Evolutionary conservation across 1,140 invertebrate genomes (phyloP).

Genomic region (Anoplolepis gracilipes): DNA sequence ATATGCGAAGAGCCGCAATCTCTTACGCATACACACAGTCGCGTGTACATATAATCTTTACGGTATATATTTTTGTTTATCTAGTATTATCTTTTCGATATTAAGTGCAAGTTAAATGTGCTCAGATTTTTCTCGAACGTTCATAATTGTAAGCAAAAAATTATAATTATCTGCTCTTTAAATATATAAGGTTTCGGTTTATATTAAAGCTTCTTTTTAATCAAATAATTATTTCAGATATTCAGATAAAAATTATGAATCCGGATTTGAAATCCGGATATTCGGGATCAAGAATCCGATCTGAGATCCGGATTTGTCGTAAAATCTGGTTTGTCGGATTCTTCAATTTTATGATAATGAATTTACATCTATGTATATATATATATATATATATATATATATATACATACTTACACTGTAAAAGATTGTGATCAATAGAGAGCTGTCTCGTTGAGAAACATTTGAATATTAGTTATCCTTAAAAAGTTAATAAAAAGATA

Average conservation of each 20-base stretch:
- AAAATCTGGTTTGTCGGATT: constrained; percentile 7
- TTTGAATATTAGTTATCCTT: not conserved
- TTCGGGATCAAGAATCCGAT: not conserved
- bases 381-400: too few relatives aligned
- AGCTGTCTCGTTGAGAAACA: not conserved
- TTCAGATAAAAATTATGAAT: constrained; percentile 16
- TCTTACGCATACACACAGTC: constrained; percentile 4
- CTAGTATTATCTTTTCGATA: not conserved
- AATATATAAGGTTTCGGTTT: not conserved
- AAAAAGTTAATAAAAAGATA: too few relatives aligned
- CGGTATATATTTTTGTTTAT: constrained; percentile 15
- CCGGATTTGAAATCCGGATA: not conserved
- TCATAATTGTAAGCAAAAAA: not conserved
- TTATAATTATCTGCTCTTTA: not conserved
- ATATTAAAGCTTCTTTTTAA: not conserved
- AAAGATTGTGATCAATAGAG: not conserved
- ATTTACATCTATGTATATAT: too few relatives aligned
- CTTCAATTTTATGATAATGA: constrained; percentile 2
- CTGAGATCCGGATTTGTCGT: not conserved
- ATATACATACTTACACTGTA: not conserved
- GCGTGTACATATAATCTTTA: not conserved
- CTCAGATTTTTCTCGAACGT: not conserved
- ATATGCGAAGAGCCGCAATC: constrained; percentile 12
- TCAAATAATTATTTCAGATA: not conserved
- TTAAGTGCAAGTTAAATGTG: not conserved